Evolutionary conservation across 64 coral and sea anemone species (phyloP).

Genomic region (Montipora capricornis): DNA sequence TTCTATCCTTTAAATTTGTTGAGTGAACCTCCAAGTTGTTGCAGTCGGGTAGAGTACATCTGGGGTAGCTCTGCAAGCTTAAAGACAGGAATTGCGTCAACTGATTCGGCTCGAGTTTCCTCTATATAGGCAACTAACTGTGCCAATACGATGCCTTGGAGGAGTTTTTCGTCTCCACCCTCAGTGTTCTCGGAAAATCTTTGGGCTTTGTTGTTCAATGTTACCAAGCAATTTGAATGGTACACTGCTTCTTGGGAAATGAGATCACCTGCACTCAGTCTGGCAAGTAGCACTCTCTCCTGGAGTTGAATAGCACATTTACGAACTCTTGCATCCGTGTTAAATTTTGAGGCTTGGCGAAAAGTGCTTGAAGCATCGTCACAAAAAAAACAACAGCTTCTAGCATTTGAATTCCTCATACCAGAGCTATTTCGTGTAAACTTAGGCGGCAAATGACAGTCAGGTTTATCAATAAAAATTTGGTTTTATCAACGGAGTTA

Average conservation of each 20-base stretch:
- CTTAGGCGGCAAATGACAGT: background rate
- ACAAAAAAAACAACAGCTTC: conserved; percentile 53
- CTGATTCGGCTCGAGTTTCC: conserved; percentile 14
- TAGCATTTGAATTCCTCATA: background rate
- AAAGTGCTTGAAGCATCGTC: conserved; percentile 11
- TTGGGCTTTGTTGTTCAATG: conserved; percentile 42
- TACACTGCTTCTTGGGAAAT: conserved; percentile 72
- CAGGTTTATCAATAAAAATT: background rate
- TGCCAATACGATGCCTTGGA: conserved; percentile 58
- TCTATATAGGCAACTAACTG: conserved; percentile 65
- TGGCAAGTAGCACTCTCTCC: conserved; percentile 41
- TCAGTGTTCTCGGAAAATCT: background rate
- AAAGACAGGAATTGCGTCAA: conserved; percentile 21
- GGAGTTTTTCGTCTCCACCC: conserved; percentile 16
- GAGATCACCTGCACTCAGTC: conserved; percentile 66
- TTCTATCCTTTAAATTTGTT: conserved; percentile 58
- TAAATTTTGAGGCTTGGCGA: conserved; percentile 67
- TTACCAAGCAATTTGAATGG: conserved; percentile 56
- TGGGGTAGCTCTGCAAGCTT: conserved; percentile 19
- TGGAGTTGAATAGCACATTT: conserved; percentile 32
- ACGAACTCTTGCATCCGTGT: conserved; percentile 39
- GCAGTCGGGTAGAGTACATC: conserved; percentile 22
- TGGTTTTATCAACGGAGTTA: no score
- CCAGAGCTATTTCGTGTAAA: conserved; percentile 22
- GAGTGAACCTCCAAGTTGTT: conserved; percentile 56